Percentiles rank a stretch among this genome's conserved stretches.
phyloP scores from a whole-genome alignment of 2,888 invertebrate species.

The Synergus japonicus region DNA sequence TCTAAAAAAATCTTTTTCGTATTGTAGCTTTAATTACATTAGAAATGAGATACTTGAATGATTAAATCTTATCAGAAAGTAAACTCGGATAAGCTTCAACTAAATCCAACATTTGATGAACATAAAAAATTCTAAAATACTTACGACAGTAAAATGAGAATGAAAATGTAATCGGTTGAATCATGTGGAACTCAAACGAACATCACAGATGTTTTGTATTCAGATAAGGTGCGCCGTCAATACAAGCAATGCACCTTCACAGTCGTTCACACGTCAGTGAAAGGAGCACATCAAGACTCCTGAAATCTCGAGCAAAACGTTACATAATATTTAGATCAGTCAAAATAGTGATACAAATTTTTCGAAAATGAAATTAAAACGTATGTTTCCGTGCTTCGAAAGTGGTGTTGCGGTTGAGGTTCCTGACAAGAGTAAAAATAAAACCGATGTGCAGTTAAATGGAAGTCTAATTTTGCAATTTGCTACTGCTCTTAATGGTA shows the following conservation, averaged over 20 bases:
- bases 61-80: background rate
- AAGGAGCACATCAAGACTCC: constrained; percentile 21
- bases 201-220: constrained; percentile 2
- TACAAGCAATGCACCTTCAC: background rate
- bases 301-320: background rate
- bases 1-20: background rate
- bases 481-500: constrained; percentile 31
- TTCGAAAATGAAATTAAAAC: background rate
- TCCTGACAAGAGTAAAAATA: background rate
- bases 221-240: constrained; percentile 28
- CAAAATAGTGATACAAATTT: background rate
- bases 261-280: constrained; percentile 30
- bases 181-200: constrained; percentile 1
- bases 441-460: background rate
- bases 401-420: background rate
- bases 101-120: background rate
- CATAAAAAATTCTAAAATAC: background rate
- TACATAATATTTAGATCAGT: background rate
- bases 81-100: background rate
- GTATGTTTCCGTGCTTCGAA: background rate
- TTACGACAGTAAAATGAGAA: background rate
- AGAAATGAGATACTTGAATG: background rate
- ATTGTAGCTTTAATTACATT: background rate
- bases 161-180: background rate
- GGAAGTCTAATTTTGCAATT: constrained; percentile 33